Conservation (phyloP, 2,888 invertebrate genomes). For the Acronicta aceris region DNA sequence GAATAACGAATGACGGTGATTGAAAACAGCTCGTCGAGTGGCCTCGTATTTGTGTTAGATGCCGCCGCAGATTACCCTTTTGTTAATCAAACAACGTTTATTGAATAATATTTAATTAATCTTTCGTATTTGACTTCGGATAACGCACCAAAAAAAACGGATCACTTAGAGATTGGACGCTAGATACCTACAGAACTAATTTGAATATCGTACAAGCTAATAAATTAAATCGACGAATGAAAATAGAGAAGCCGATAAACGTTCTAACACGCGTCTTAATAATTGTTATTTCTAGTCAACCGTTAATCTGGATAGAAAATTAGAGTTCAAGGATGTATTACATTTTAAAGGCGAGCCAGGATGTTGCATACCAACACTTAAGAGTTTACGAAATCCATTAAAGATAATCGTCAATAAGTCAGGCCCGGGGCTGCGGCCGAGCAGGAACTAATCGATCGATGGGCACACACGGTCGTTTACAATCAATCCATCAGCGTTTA, state of each 20-base stretch:
- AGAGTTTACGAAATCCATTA: slow-evolving; percentile 84
- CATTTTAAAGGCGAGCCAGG: slow-evolving; percentile 71
- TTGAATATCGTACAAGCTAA: slow-evolving; percentile 52
- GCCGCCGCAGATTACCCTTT: slow-evolving; percentile 88
- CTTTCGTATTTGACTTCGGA: slow-evolving; percentile 82
- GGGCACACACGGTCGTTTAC: slow-evolving; percentile 83
- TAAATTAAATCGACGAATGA: slow-evolving; percentile 37
- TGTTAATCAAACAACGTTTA: slow-evolving; percentile 87
- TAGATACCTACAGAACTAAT: slow-evolving; percentile 52
- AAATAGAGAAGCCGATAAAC: slow-evolving; percentile 56
- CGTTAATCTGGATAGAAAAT: slow-evolving; percentile 76
- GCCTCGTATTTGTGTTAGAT: slow-evolving; percentile 86
- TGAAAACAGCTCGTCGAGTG: slow-evolving; percentile 84
- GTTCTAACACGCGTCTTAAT: slow-evolving; percentile 62
- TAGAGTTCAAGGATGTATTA: slow-evolving; percentile 72
- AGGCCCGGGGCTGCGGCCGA: slow-evolving; percentile 74
- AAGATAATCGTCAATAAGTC: slow-evolving; percentile 83
- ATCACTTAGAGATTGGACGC: slow-evolving; percentile 60
- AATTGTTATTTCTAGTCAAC: slow-evolving; percentile 67
- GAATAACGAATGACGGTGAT: slow-evolving; percentile 88
- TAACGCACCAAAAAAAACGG: slow-evolving; percentile 62
- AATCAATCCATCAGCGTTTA: slow-evolving; percentile 88
- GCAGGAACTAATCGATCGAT: slow-evolving; percentile 87
- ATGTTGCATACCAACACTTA: slow-evolving; percentile 78
- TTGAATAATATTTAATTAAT: slow-evolving; percentile 88